Conservation (phyloP, 2,797 vertebrate species). For the Scyliorhinus canicula region DNA sequence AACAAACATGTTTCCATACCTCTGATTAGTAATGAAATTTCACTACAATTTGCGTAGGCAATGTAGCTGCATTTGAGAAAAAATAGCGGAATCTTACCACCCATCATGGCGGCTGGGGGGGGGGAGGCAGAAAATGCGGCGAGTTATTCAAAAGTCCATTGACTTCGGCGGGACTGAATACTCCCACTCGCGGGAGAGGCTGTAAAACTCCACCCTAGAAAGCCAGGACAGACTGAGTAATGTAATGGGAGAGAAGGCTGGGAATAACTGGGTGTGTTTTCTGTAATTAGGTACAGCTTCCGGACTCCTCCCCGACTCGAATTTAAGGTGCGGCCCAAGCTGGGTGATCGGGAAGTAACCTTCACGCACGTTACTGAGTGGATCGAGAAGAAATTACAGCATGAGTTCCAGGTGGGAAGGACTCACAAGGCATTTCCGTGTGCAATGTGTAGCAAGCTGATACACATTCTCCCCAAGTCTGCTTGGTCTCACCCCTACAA, state of each 20-base stretch:
- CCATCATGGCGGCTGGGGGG: no score
- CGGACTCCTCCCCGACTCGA: slow-evolving; percentile 73
- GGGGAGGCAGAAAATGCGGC: no score
- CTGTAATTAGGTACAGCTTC: slow-evolving; percentile 76
- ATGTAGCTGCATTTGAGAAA: background rate
- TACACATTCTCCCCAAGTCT: no score
- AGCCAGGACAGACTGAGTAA: background rate
- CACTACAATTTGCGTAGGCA: background rate
- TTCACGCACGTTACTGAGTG: slow-evolving; percentile 79
- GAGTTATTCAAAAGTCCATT: no score
- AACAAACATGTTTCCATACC: background rate
- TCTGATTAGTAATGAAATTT: background rate
- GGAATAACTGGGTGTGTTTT: background rate
- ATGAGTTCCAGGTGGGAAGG: slow-evolving; percentile 73
- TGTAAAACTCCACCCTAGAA: no score
- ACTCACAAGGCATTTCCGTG: background rate
- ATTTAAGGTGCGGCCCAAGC: slow-evolving; percentile 72
- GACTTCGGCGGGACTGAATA: no score
- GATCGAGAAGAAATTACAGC: slow-evolving; percentile 80
- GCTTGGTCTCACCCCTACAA: no score
- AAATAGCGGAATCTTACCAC: no score
- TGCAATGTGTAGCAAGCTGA: no score
- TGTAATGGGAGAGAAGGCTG: background rate
- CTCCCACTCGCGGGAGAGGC: no score
- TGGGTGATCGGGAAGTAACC: slow-evolving; percentile 77